Conservation (phyloP, 2,888 invertebrate genomes). For the Prosapia bicincta region DNA sequence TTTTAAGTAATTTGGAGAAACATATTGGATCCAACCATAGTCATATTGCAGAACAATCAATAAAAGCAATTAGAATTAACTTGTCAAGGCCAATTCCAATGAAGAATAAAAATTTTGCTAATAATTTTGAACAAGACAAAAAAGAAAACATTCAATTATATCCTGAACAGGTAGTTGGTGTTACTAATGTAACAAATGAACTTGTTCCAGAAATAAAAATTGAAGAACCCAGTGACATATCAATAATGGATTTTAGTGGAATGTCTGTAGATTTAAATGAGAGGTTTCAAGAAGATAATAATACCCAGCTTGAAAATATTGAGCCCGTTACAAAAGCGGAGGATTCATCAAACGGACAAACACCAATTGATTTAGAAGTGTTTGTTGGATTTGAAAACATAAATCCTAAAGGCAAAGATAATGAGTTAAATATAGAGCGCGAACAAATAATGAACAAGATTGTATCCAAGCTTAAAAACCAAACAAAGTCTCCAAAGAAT, state of each 20-base stretch:
- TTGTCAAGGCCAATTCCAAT: background rate
- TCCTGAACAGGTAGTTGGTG: background rate
- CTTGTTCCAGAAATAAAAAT: background rate
- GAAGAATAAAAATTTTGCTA: background rate
- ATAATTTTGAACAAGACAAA: background rate
- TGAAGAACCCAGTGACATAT: background rate
- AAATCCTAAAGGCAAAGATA: background rate
- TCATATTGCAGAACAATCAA: background rate
- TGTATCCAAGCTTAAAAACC: background rate
- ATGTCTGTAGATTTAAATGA: no score
- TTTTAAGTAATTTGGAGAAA: conserved; percentile 55
- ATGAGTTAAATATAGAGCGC: background rate
- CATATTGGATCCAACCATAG: conserved; percentile 46
- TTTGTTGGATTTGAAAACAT: background rate
- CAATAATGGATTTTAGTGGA: background rate
- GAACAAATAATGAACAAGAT: background rate
- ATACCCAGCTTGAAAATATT: no score
- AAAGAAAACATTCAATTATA: background rate
- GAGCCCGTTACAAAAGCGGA: background rate
- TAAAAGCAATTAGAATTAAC: background rate
- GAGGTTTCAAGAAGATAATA: no score
- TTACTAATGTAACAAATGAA: background rate
- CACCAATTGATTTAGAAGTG: background rate
- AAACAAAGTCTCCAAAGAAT: background rate
- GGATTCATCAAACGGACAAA: background rate